A percentile compares a stretch with the other conserved stretches of the same genome.
Conservation (phyloP, 2,888 invertebrate species). For the Sisyra nigra region DNA sequence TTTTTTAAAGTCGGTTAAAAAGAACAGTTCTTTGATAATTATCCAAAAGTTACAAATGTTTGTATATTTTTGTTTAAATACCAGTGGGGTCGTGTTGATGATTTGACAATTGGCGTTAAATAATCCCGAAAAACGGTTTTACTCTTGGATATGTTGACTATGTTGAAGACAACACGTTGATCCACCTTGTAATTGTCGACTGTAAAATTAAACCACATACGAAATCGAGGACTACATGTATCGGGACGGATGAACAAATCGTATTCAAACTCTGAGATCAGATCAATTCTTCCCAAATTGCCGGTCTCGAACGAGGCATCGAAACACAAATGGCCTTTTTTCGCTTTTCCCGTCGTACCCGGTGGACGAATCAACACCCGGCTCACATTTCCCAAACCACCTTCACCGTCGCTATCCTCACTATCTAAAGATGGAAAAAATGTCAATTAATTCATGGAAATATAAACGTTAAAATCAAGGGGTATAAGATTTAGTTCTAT, state of each 20-base stretch:
- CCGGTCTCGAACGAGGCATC: conserved; percentile 96
- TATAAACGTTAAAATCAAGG: not conserved
- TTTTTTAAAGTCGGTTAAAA: too few species aligned
- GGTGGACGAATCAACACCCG: conserved; percentile 75
- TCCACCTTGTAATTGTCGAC: conserved; percentile 90
- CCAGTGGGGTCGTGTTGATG: conserved; percentile 84
- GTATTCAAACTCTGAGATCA: conserved; percentile 87
- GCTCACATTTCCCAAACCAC: conserved; percentile 84
- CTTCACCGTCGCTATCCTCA: conserved; percentile 86
- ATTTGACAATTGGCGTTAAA: conserved; percentile 88
- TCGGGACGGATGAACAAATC: conserved; percentile 93
- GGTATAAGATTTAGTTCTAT: not conserved
- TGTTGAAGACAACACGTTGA: conserved; percentile 93
- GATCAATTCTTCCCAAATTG: conserved; percentile 89
- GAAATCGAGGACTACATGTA: conserved; percentile 80
- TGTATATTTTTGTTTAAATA: too few species aligned
- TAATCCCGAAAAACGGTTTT: conserved; percentile 76
- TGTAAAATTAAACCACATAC: conserved; percentile 97
- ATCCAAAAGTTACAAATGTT: too few species aligned
- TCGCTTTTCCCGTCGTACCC: conserved; percentile 88
- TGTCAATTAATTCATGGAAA: not conserved
- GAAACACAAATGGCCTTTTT: conserved; percentile 90
- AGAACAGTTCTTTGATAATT: too few species aligned
- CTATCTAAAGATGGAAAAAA: conserved; percentile 40
- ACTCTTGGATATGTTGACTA: conserved; percentile 90